phyloP scores from a whole-genome alignment of 2,888 invertebrate genomes.

The Gymnosoma rotundatum region DNA sequence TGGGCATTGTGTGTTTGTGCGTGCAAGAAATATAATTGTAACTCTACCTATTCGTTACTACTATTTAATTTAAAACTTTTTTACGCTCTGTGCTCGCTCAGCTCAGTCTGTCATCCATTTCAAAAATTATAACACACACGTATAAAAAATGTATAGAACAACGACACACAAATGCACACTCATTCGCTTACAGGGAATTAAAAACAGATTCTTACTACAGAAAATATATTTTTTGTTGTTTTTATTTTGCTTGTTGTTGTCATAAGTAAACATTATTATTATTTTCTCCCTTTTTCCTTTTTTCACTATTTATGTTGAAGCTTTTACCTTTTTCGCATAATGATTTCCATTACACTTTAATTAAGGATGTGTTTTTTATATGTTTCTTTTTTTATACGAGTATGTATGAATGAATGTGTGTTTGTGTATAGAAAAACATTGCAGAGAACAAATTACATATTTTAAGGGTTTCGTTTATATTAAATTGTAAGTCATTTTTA shows the following conservation, averaged over 20 bases:
- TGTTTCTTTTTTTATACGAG: background rate
- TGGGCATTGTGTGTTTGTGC: conserved; percentile 4
- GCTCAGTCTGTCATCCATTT: conserved; percentile 60
- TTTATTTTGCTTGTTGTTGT: background rate
- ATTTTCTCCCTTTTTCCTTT: background rate
- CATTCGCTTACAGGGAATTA: background rate
- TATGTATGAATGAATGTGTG: background rate
- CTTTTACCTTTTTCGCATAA: conserved; percentile 34
- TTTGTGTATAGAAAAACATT: background rate
- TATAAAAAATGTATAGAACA: background rate
- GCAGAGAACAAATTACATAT: background rate
- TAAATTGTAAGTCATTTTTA: conserved; percentile 33
- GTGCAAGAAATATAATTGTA: conserved; percentile 26
- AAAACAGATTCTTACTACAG: background rate
- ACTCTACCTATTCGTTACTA: conserved; percentile 52
- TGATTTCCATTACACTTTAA: conserved; percentile 57
- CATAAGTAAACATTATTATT: conserved; percentile 37
- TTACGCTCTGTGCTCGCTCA: conserved; percentile 43
- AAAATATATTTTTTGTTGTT: background rate
- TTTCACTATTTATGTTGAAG: conserved; percentile 2
- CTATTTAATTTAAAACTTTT: conserved; percentile 66
- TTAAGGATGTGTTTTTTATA: conserved; percentile 55
- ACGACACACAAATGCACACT: background rate
- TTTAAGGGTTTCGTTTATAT: conserved; percentile 15
- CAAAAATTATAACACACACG: conserved; percentile 56